Percentiles rank a stretch among this genome's conserved stretches.
Conservation (phyloP, 1,140 invertebrate species). For the Campodea augens region DNA sequence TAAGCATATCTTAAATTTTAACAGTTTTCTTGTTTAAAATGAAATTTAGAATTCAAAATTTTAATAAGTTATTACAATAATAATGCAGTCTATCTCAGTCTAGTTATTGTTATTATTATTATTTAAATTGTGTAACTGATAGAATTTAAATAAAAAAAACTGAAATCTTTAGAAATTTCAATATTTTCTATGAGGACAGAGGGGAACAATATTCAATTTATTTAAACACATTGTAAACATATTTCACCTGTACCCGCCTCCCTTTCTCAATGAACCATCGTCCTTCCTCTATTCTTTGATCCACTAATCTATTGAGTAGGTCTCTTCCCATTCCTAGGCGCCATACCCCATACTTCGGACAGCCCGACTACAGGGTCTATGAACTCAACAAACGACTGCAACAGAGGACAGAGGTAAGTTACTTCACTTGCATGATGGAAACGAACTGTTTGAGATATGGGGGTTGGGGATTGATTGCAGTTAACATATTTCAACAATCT, state of each 20-base stretch:
- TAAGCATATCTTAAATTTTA: no score
- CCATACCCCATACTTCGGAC: constrained; percentile 85
- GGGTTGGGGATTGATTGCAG: no score
- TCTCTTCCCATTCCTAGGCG: constrained; percentile 60
- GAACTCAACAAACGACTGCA: constrained; percentile 94
- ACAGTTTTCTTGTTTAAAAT: no score
- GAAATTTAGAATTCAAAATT: no score
- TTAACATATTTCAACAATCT: no score
- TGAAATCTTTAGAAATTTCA: no score
- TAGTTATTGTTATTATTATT: background rate
- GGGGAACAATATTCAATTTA: background rate
- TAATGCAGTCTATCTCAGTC: background rate
- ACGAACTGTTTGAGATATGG: no score
- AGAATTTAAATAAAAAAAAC: constrained; percentile 1
- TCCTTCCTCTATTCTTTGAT: background rate
- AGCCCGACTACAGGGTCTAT: constrained; percentile 90
- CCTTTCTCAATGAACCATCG: background rate
- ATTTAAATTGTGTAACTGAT: background rate
- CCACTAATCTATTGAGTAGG: constrained; percentile 23
- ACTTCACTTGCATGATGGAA: background rate
- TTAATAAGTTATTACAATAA: background rate
- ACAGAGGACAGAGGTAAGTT: constrained; percentile 77
- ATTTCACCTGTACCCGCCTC: background rate
- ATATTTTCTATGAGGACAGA: background rate
- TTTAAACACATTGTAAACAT: background rate